Evolutionary conservation across 2,888 invertebrate genomes (phyloP).

Genomic region (Cartodere bifasciata): DNA sequence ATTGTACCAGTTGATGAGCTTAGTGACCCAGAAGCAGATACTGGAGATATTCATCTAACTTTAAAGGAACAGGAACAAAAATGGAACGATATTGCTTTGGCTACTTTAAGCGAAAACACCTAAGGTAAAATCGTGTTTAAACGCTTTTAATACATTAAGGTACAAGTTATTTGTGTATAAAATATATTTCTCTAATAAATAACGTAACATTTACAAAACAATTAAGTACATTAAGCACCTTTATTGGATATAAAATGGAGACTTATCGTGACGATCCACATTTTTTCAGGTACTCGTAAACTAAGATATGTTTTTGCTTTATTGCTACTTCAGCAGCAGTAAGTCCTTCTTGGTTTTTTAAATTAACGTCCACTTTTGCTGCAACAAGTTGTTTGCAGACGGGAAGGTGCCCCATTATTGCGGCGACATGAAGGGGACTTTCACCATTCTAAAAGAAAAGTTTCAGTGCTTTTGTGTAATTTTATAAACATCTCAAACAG

Average conservation of each 20-base stretch:
- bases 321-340: slow-evolving; percentile 53
- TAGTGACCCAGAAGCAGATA: slow-evolving; percentile 87
- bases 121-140: too few relatives aligned
- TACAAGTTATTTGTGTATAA: too few relatives aligned
- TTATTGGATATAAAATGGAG: neutral
- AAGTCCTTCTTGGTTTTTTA: slow-evolving; percentile 60
- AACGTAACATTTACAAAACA: neutral
- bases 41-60: slow-evolving; percentile 81
- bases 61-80: slow-evolving; percentile 74
- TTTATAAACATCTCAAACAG: too few relatives aligned
- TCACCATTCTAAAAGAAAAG: slow-evolving; percentile 73
- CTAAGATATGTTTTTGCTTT: slow-evolving; percentile 39
- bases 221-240: neutral
- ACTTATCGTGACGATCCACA: slow-evolving; percentile 13
- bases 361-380: slow-evolving; percentile 51
- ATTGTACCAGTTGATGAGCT: slow-evolving; percentile 74
- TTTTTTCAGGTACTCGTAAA: slow-evolving; percentile 42
- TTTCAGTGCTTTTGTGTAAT: too few relatives aligned
- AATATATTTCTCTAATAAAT: slow-evolving; percentile 1
- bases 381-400: slow-evolving; percentile 65
- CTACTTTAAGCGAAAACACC: slow-evolving; percentile 40
- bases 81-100: slow-evolving; percentile 44
- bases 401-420: slow-evolving; percentile 72
- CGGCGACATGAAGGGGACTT: slow-evolving; percentile 81
- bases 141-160: too few relatives aligned